Evolutionary conservation across 2,888 invertebrate species (phyloP), one percentile per base, ranked within the genome.

Genomic region (Microctonus brassicae): DNA sequence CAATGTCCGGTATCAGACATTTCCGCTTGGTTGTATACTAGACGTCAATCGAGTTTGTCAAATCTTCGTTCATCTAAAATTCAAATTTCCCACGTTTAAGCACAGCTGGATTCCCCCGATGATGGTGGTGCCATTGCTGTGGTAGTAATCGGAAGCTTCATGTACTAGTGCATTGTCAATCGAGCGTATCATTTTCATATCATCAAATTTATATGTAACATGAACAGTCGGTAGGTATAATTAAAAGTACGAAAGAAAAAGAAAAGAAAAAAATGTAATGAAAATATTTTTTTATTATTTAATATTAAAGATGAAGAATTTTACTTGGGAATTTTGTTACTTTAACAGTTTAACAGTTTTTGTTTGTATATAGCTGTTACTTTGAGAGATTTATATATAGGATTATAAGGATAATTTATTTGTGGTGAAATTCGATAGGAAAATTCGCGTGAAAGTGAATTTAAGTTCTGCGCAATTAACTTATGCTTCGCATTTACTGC

Each of bases 401-500:
- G 22, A 22, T 3, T 20, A 47, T 42, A 10, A 33, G 57, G 39
- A 47, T 58, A 53, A 52, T 39, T 47, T 29, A 22, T 34, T 34
- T 42, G 47, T 58, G 47, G 20, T 47, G 66, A 73, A 70, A 70
- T 65, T 70, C 47, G 70, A 73, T 67, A 69, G 75, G 73, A 70
- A 75, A 74, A 67, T 68, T 55, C 62, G 13, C 1, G n/a, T 39
- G 70, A 60, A 55, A 70, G 73, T 76, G 76, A 75, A 77, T 80
- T 76, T 74, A 72, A 78, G 75, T 78, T 76, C 72, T 64, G 63
- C 60, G 77, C 78, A 80, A 80, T 80, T 80, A 79, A 80, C 73
- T 79, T 80, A 79, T 75, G 76, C 69, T 53, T 42, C 60, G 55
- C 78, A 75, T 78, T 79, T 77, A 77, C 71, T 73, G 65, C 73